phyloP scores from a whole-genome alignment of 2,797 vertebrate genomes.

The Masticophis lateralis region DNA sequence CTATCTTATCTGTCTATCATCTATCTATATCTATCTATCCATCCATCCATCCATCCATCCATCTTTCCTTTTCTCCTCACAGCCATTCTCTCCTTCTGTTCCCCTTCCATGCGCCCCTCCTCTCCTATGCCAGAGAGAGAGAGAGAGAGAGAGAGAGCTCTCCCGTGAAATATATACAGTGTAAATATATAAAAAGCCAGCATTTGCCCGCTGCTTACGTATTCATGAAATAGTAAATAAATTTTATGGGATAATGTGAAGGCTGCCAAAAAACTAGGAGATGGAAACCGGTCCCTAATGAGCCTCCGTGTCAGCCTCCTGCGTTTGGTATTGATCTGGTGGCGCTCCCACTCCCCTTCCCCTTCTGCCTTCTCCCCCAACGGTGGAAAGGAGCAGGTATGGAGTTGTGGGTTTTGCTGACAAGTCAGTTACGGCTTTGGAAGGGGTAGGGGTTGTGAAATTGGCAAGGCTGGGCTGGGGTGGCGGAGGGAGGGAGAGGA shows the following conservation, averaged over 20 bases:
- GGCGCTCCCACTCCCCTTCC: neutral
- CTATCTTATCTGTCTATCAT: too few relatives aligned
- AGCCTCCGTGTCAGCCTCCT: constrained; percentile 70
- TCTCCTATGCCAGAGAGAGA: constrained; percentile 65
- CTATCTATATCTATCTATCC: too few relatives aligned
- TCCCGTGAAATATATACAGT: constrained; percentile 82
- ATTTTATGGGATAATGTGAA: constrained; percentile 84
- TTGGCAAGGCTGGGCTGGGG: accelerated
- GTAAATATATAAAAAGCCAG: constrained; percentile 83
- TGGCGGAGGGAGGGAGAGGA: neutral
- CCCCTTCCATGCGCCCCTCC: constrained; percentile 58
- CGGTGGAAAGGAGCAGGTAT: constrained; percentile 7
- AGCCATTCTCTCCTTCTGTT: constrained; percentile 76
- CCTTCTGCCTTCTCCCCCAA: neutral
- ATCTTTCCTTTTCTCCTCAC: constrained; percentile 49
- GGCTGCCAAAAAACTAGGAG: constrained; percentile 79
- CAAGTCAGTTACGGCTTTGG: neutral
- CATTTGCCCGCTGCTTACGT: constrained; percentile 82
- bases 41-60: neutral
- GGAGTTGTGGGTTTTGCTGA: constrained; percentile 18
- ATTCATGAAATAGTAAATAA: constrained; percentile 86
- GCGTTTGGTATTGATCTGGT: constrained; percentile 70
- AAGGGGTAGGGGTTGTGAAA: constrained; percentile 28
- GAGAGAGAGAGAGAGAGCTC: constrained; percentile 66
- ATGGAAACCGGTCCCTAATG: constrained; percentile 78